A percentile compares a stretch with the other conserved stretches of the same genome.
Conservation (phyloP, 2,888 invertebrate species). For the Epirrhoe alternata region DNA sequence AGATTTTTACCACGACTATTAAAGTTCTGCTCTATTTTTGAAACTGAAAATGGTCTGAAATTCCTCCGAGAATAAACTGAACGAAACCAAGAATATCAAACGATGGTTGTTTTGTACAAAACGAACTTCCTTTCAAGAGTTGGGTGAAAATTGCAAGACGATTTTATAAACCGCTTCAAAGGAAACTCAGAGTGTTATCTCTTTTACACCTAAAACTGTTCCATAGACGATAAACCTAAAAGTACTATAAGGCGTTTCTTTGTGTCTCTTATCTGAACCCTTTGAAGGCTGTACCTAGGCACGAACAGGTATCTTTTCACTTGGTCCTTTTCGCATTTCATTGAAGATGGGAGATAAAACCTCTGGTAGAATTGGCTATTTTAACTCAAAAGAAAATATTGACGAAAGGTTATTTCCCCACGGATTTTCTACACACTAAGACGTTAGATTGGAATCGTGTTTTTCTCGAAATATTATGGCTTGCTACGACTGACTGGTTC, state of each 20-base stretch:
- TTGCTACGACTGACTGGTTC: conserved; percentile 5
- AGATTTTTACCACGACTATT: not conserved
- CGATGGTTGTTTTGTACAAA: conserved; percentile 4
- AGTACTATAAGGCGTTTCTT: conserved; percentile 22
- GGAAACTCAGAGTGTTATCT: conserved; percentile 29
- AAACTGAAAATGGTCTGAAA: conserved; percentile 1
- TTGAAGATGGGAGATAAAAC: conserved; percentile 19
- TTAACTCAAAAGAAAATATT: conserved; percentile 11
- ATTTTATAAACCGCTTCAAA: conserved; percentile 19
- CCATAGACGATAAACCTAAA: conserved; percentile 23
- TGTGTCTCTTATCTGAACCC: conserved; percentile 34
- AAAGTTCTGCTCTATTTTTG: not conserved
- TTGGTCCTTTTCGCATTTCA: conserved; percentile 21
- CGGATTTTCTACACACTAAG: not conserved
- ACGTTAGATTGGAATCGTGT: not conserved
- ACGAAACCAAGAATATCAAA: conserved; percentile 11
- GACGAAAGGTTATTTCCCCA: not conserved
- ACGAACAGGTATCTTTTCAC: conserved; percentile 25
- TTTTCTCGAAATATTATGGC: not conserved
- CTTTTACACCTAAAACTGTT: conserved; percentile 28
- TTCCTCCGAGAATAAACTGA: not conserved
- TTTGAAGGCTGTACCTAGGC: conserved; percentile 27
- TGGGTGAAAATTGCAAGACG: conserved; percentile 12
- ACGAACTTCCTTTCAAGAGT: conserved; percentile 12
- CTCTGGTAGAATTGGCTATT: conserved; percentile 5